Evolutionary conservation across 2,888 invertebrate species (phyloP), one percentile per base, ranked within the genome.

Genomic region (Drosophila bunnanda): DNA sequence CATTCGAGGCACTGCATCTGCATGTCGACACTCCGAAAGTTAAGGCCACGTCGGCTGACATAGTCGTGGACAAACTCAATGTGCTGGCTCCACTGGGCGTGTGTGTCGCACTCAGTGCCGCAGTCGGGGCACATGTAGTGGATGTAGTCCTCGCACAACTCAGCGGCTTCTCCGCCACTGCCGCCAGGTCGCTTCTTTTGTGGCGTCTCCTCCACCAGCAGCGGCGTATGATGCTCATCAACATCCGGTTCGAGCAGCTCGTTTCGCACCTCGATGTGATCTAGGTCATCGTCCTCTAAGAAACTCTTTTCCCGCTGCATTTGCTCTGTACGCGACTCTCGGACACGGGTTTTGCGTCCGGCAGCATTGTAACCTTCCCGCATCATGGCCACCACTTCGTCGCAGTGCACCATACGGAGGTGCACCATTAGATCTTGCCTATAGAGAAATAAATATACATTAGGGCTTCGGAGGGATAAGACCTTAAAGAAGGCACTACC

Each of bases 381-480:
- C 77, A 85, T 85, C 71, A 83, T 80, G 44, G 71, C 57, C 9
- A 89, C 58, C n/a, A 91, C 77, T 43, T 91, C 91, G 12, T 90
- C 89, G 17, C 86, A 83, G 67, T 91, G 91, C 4, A 80, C 83
- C 83, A 90, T 87, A 4, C 90, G 87, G 46, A 91, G 67, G 62
- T 91, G 91, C 28, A 91, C 90, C 90, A 91, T 91, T 32, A 91
- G 78, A 70, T 91, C 91, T 65, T 91, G 91, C 22, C 90, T 83
- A 62, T 1, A 10, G 9, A 1, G 7, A 4, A 10, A 38, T 5
- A 20, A 13, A 17, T 15, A 6, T 4, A 34, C 8, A 12, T 20
- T 15, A 2, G 56, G 10, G 12, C 10, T 9, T 41, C 1, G 4
- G 3, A 17, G 13, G 13, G n/a, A 7, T n/a, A 5, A 50, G 32